A percentile compares a stretch with the other conserved stretches of the same genome.
phyloP scores from a whole-genome alignment of 2,113 vertebrate genomes.

The Cnemophilus loriae region DNA sequence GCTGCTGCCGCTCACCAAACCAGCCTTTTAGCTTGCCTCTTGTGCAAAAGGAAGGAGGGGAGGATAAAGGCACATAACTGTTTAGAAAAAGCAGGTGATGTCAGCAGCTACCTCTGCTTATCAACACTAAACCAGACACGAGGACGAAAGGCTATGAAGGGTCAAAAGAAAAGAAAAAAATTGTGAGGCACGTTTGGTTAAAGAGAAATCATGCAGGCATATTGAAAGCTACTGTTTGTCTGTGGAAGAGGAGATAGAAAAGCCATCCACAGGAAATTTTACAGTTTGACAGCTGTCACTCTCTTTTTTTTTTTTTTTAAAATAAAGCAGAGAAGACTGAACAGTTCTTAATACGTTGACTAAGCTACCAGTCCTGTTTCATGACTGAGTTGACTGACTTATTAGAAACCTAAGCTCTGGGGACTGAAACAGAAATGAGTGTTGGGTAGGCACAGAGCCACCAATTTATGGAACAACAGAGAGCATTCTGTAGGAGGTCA shows the following conservation, averaged over 20 bases:
- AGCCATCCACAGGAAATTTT: neutral
- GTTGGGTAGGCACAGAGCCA: conserved; percentile 8
- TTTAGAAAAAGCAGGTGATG: neutral
- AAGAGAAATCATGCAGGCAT: neutral
- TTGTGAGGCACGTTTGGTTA: neutral
- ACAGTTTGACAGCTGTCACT: neutral
- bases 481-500: conserved; percentile 12
- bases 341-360: neutral
- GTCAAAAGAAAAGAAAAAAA: neutral
- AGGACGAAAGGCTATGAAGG: neutral
- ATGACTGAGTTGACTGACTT: neutral
- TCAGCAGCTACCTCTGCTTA: neutral
- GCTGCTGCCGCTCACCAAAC: neutral
- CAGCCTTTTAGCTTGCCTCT: neutral
- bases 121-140: neutral
- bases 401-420: neutral
- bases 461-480: neutral
- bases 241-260: neutral
- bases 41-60: neutral
- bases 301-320: neutral
- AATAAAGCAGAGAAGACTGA: neutral
- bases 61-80: neutral
- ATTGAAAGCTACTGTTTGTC: neutral
- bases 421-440: neutral
- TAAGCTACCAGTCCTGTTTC: neutral